A percentile compares a stretch with the other conserved stretches of the same genome.
These are phyloP conservation scores for Mustela nigripes DNA, from an alignment of 2,113 vertebrate species.

Conservation along the genomic window DNA sequence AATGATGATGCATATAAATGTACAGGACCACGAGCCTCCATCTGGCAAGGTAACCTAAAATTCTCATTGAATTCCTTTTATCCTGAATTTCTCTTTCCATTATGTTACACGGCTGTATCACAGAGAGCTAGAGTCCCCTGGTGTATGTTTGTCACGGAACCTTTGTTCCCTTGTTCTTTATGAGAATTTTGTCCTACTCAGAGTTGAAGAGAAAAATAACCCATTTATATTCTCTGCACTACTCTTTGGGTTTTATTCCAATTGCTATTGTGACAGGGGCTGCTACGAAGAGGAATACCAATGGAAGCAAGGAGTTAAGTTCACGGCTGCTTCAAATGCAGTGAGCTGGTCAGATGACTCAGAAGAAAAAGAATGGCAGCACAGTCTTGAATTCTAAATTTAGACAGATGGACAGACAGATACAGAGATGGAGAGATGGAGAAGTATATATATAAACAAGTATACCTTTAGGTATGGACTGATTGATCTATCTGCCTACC, in stretches of 20 bases:
- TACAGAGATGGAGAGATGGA: not conserved
- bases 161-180: slow-evolving; percentile 66
- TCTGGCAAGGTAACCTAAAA: not conserved
- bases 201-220: slow-evolving; percentile 57
- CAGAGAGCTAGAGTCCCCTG: slow-evolving; percentile 11
- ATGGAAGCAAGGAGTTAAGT: slow-evolving; percentile 18
- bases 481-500: no score
- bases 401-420: not conserved
- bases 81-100: not conserved
- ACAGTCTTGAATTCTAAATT: not conserved
- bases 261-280: slow-evolving; percentile 51
- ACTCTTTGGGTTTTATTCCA: slow-evolving; percentile 61
- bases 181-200: slow-evolving; percentile 59
- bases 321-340: not conserved
- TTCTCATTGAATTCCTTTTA: not conserved
- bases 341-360: not conserved
- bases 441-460: accelerated
- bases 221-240: slow-evolving; percentile 71
- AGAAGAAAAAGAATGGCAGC: not conserved
- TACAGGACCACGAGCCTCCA: accelerated
- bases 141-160: slow-evolving; percentile 6
- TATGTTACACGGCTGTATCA: not conserved
- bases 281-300: slow-evolving; percentile 51
- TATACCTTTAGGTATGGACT: not conserved
- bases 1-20: not conserved